Base-by-base conservation (phyloP, 2,888 invertebrate species). In the Meiosimyza platycephala region DNA sequence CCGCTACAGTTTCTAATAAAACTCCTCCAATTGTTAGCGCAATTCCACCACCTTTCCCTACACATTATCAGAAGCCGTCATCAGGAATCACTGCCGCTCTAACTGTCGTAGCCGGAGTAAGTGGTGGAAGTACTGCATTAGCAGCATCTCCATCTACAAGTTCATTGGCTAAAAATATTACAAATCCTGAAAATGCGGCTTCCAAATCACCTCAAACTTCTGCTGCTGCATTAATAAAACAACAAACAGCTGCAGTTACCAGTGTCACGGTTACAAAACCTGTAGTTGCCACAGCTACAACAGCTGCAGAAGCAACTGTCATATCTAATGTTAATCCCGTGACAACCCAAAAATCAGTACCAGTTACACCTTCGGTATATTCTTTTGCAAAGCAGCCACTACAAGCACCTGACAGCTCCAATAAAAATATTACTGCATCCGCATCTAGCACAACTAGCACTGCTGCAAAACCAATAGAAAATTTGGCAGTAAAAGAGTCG, bases 51-150 rank as follows among this genome's bases (percentile, higher is more conserved):
- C 79, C 81, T 51, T 77, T 78, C 64, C 71, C 81, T 52, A 73
- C 78, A 64, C 80, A 79, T 72, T 78, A 78, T 73, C 80, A 79
- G 28, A 81, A 81, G 66, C 78, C 78, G 28, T 72, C 76, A 66
- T 72, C 63, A 62, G 67, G 54, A 47, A 6, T 18, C 11, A 22
- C 71, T 16, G 72, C 3, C 28, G 28, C 28, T 28, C 28, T 28
- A 28, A 3, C 28, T 28, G 28, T 28, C 3, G 28, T 65, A 16
- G 68, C 75, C 16, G 72, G 71, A 54, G 59, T 68, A 16, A 54
- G 70, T 22, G 72, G 69, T 48, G 73, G 72, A 54, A 28, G 73
- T 12, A 74, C 70, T 28, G 73, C 68, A 52, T 63, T 76, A 13
- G 55, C 76, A 22, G 72, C 75, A 55, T 12, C 63, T 57, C 22